Evolutionary conservation across 2,113 vertebrate species (phyloP).

Genomic region (Lepus europaeus): DNA sequence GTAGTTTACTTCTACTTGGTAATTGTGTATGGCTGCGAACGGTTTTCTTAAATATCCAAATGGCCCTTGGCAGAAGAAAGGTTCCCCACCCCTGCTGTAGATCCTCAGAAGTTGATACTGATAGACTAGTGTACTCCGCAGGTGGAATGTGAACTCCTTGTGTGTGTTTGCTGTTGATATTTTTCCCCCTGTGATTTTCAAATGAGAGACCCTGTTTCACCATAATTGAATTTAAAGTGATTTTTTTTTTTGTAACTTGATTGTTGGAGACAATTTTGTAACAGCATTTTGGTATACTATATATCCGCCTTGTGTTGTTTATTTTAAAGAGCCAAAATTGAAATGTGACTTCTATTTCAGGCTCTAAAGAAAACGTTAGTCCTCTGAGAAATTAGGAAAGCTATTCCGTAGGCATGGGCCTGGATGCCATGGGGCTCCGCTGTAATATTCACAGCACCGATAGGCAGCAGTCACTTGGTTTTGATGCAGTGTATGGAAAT

Average conservation of each 20-base stretch:
- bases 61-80: no score
- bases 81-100: not conserved
- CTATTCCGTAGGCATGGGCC: slow-evolving; percentile 29
- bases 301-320: slow-evolving; percentile 46
- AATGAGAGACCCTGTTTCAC: slow-evolving; percentile 2
- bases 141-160: slow-evolving; percentile 7
- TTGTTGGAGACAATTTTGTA: slow-evolving; percentile 56
- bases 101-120: not conserved
- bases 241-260: not conserved
- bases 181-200: not conserved
- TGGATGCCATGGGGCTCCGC: not conserved
- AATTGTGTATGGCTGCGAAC: no score
- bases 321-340: slow-evolving; percentile 46
- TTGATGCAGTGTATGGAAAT: slow-evolving; percentile 5
- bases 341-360: slow-evolving; percentile 61
- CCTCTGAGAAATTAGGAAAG: slow-evolving; percentile 37
- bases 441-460: not conserved
- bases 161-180: slow-evolving; percentile 21
- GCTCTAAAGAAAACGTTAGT: slow-evolving; percentile 59
- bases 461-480: not conserved
- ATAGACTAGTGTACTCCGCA: slow-evolving; percentile 46
- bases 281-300: slow-evolving; percentile 21
- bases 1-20: no score
- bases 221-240: slow-evolving; percentile 40
- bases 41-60: no score